Conservation (phyloP, 2,888 invertebrate genomes). For the Apodemia zela region DNA sequence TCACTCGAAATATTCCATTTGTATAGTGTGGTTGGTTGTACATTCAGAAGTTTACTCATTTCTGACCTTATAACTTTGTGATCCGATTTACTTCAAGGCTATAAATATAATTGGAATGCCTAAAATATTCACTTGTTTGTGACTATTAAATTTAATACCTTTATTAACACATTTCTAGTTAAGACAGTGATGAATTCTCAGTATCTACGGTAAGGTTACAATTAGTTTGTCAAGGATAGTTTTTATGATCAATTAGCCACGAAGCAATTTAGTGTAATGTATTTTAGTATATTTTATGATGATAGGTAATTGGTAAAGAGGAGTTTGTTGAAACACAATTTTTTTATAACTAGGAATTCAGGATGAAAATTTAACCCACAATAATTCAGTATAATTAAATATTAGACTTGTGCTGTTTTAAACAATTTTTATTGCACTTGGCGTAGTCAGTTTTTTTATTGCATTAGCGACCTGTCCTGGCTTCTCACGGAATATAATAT, state of each 20-base stretch:
- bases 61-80: conserved; percentile 30
- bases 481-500: no score
- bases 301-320: neutral
- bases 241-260: conserved; percentile 6
- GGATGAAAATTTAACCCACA: neutral
- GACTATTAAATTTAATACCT: conserved; percentile 33
- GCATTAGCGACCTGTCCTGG: no score
- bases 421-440: neutral
- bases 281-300: conserved; percentile 4
- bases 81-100: conserved; percentile 30
- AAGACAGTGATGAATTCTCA: conserved; percentile 12
- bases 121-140: conserved; percentile 23
- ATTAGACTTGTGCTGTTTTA: neutral
- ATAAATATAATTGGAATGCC: conserved; percentile 29
- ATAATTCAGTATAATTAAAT: neutral
- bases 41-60: conserved; percentile 30
- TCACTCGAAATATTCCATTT: conserved; percentile 61
- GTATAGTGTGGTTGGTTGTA: conserved; percentile 46
- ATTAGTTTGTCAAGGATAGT: neutral
- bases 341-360: neutral
- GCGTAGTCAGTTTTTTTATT: no score
- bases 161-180: conserved; percentile 10
- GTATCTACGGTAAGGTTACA: conserved; percentile 7
- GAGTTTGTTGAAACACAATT: neutral
- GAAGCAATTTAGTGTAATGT: conserved; percentile 13